A percentile compares a stretch with the other conserved stretches of the same genome.
phyloP scores from a whole-genome alignment of 2,888 invertebrate species.

The Metacarcinus magister region DNA sequence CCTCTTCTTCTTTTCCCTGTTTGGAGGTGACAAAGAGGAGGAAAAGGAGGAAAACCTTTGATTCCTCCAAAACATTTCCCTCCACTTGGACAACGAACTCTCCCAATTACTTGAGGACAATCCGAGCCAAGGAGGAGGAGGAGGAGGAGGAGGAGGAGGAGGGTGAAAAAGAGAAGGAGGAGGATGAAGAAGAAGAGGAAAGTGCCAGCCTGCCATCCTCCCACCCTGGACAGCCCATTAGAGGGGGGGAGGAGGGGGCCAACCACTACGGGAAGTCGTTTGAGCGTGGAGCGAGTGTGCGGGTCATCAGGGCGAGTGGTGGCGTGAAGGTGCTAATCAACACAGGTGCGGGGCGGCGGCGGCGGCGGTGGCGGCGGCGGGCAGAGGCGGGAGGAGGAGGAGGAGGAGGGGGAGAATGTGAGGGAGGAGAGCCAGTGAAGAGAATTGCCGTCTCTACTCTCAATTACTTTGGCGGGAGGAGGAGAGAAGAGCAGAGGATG shows the following conservation, averaged over 20 bases:
- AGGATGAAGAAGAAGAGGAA: slow-evolving; percentile 8
- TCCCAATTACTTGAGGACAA: background rate
- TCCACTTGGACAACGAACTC: slow-evolving; percentile 34
- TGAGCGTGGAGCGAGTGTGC: background rate
- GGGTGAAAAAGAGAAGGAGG: too few relatives aligned
- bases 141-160: background rate
- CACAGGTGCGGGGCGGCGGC: background rate
- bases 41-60: background rate
- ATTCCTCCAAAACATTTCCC: background rate
- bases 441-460: slow-evolving; percentile 2
- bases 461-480: background rate
- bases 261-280: background rate
- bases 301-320: slow-evolving; percentile 49
- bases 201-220: background rate
- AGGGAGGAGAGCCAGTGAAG: background rate
- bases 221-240: background rate
- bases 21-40: background rate
- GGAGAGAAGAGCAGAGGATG: background rate
- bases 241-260: slow-evolving; percentile 22
- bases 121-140: background rate
- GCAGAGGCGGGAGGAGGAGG: background rate
- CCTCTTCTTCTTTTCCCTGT: background rate
- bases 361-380: too few relatives aligned
- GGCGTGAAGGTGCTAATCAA: slow-evolving; percentile 43
- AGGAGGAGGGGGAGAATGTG: background rate